These are phyloP conservation scores for Corapipo altera DNA, from an alignment of 2,113 vertebrate species.

Conservation along the genomic window DNA sequence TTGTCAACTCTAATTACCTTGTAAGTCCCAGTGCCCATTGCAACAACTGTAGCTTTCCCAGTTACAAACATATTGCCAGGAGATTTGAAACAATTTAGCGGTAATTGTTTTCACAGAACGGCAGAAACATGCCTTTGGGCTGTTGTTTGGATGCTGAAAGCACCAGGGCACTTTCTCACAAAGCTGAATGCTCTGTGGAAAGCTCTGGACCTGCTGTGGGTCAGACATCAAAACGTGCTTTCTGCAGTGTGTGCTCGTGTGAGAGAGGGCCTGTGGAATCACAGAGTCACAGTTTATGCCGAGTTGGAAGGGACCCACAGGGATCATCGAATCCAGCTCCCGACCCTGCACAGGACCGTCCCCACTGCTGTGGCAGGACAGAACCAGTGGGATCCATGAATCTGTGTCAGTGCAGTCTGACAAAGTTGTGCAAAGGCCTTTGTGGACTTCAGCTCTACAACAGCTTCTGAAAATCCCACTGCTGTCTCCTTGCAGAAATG, in stretches of 20 bases:
- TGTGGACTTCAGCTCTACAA: neutral
- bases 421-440: neutral
- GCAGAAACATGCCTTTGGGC: neutral
- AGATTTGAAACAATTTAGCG: neutral
- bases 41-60: neutral
- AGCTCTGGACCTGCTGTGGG: neutral
- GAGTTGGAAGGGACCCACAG: neutral
- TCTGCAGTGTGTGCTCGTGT: neutral
- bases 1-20: neutral
- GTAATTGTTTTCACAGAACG: neutral
- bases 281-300: neutral
- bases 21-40: neutral
- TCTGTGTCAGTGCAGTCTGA: neutral
- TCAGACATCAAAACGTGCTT: neutral
- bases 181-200: neutral
- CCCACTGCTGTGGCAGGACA: neutral
- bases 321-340: neutral
- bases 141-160: neutral
- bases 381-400: neutral
- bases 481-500: neutral
- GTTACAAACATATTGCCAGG: neutral
- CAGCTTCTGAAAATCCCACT: neutral
- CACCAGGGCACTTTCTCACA: neutral
- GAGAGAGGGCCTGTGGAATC: neutral
- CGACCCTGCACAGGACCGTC: neutral